Evolutionary conservation across 2,888 invertebrate genomes (phyloP).

Genomic region (Nemapogon koenigi): DNA sequence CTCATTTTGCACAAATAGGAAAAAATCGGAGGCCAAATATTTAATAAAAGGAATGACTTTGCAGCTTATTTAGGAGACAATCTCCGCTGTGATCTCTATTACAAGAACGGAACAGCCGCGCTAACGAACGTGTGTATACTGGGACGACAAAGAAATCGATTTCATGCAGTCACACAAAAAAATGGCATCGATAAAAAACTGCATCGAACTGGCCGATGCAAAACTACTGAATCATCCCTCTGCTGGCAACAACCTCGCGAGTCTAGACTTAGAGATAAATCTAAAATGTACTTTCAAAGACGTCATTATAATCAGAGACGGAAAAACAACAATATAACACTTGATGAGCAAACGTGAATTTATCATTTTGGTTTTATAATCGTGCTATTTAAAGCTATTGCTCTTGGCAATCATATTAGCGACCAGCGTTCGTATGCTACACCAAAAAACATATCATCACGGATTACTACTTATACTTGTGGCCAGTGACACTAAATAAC

Average conservation of each 20-base stretch:
- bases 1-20: too few relatives aligned
- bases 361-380: slow-evolving; percentile 31
- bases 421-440: too few relatives aligned
- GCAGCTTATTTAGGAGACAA: slow-evolving; percentile 48
- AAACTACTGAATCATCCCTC: slow-evolving; percentile 57
- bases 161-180: slow-evolving; percentile 42
- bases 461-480: too few relatives aligned
- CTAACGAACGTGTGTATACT: slow-evolving; percentile 38
- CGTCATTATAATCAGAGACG: neutral
- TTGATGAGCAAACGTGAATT: slow-evolving; percentile 40
- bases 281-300: too few relatives aligned
- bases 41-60: slow-evolving; percentile 40
- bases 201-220: slow-evolving; percentile 34
- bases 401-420: too few relatives aligned
- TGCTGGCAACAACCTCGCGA: slow-evolving; percentile 40
- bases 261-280: slow-evolving; percentile 34
- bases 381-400: slow-evolving; percentile 35
- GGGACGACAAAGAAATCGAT: slow-evolving; percentile 52
- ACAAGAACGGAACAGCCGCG: slow-evolving; percentile 46
- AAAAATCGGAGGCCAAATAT: too few relatives aligned
- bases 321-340: slow-evolving; percentile 34
- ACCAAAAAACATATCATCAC: too few relatives aligned
- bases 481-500: too few relatives aligned
- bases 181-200: slow-evolving; percentile 31
- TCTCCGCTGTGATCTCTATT: slow-evolving; percentile 59